phyloP scores from a whole-genome alignment of 2,888 invertebrate species.

The Hyposoter didymator region DNA sequence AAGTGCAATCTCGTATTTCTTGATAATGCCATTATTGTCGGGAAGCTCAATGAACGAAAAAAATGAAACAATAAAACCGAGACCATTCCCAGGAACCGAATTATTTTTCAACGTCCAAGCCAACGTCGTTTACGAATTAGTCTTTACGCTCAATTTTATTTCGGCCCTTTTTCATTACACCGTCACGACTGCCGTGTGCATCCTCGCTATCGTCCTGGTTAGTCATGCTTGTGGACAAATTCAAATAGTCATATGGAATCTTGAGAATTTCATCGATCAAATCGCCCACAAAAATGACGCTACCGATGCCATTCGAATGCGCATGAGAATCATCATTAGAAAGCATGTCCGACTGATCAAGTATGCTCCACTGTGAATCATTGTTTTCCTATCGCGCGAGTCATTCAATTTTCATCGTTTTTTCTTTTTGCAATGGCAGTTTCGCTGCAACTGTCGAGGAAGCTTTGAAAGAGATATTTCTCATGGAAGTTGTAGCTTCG shows the following conservation, averaged over 20 bases:
- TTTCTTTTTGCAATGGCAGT: background rate
- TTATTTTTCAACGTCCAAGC: constrained; percentile 59
- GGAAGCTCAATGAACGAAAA: constrained; percentile 47
- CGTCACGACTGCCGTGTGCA: constrained; percentile 66
- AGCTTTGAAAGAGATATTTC: constrained; percentile 75
- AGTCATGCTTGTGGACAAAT: constrained; percentile 73
- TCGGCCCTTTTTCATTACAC: constrained; percentile 61
- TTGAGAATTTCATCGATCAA: constrained; percentile 50
- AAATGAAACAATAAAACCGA: constrained; percentile 60
- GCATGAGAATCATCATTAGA: constrained; percentile 61
- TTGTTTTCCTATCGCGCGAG: background rate
- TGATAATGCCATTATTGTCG: constrained; percentile 69
- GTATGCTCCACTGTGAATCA: constrained; percentile 59
- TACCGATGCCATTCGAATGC: background rate
- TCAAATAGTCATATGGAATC: constrained; percentile 64
- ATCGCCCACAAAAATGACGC: background rate
- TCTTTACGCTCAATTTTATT: constrained; percentile 68
- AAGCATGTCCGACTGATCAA: constrained; percentile 68
- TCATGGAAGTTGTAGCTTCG: constrained; percentile 77
- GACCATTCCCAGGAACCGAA: constrained; percentile 49
- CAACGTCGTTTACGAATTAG: constrained; percentile 70
- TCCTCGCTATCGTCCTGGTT: constrained; percentile 70
- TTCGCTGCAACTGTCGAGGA: constrained; percentile 68
- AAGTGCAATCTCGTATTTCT: constrained; percentile 67
- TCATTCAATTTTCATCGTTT: background rate